Percentiles rank a stretch among this genome's conserved stretches.
Evolutionary conservation across 2,888 invertebrate species (phyloP).

Genomic region (Eupeodes luniger): DNA sequence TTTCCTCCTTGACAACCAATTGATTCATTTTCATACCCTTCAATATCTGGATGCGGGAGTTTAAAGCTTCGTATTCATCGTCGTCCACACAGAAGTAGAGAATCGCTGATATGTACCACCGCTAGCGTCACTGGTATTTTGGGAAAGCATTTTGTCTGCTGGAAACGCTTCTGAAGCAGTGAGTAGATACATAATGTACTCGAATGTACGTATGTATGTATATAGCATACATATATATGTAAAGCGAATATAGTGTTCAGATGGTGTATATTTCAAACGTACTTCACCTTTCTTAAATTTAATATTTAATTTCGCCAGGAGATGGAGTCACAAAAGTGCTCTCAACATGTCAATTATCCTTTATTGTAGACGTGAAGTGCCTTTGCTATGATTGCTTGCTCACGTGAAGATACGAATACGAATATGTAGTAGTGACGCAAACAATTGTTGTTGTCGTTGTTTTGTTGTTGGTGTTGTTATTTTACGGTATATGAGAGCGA

Average conservation of each 20-base stretch:
- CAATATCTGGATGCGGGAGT: slow-evolving; percentile 30
- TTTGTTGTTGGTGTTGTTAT: slow-evolving; percentile 6
- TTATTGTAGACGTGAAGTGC: slow-evolving; percentile 73
- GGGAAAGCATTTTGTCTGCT: slow-evolving; percentile 17
- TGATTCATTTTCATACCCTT: slow-evolving; percentile 69
- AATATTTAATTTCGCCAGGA: slow-evolving; percentile 72
- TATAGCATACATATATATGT: too few relatives aligned
- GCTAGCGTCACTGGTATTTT: not conserved
- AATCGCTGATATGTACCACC: not conserved
- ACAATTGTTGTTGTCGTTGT: slow-evolving; percentile 26
- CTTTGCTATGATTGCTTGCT: slow-evolving; percentile 55
- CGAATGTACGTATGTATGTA: too few relatives aligned
- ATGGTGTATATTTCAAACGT: slow-evolving; percentile 68
- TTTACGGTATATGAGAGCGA: slow-evolving; percentile 3
- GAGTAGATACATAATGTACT: not conserved
- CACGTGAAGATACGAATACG: slow-evolving; percentile 49
- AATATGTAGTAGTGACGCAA: slow-evolving; percentile 19
- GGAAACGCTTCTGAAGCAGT: slow-evolving; percentile 3
- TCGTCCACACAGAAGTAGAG: slow-evolving; percentile 6
- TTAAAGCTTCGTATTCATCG: not conserved
- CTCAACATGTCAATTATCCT: slow-evolving; percentile 76
- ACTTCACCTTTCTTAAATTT: slow-evolving; percentile 71
- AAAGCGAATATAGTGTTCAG: not conserved
- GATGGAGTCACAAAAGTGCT: slow-evolving; percentile 70
- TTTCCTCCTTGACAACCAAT: slow-evolving; percentile 75